Evolutionary conservation across 2,888 invertebrate species (phyloP).

Genomic region (Tortricodes alternella): DNA sequence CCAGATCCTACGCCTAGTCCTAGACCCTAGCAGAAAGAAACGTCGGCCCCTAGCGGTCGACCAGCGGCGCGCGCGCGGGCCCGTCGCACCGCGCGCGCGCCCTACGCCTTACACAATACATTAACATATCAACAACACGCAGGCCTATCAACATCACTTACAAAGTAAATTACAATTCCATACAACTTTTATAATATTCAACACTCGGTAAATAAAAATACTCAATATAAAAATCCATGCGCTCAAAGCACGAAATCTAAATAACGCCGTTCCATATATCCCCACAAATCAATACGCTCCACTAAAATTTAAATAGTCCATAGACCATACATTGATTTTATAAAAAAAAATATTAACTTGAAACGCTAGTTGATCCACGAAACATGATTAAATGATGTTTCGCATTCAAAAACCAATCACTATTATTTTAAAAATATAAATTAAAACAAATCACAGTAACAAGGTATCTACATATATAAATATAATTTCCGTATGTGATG

Average conservation of each 20-base stretch:
- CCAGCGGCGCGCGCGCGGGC: slow-evolving; percentile 28
- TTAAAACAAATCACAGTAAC: slow-evolving; percentile 78
- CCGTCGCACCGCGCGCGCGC: slow-evolving; percentile 36
- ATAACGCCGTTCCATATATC: slow-evolving; percentile 58
- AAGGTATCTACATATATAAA: slow-evolving; percentile 65
- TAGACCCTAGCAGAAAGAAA: slow-evolving; percentile 19
- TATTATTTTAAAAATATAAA: slow-evolving; percentile 55
- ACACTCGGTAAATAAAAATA: slow-evolving; percentile 66
- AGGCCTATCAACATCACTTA: slow-evolving; percentile 49
- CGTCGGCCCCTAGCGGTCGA: slow-evolving; percentile 17
- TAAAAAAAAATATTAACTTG: slow-evolving; percentile 52
- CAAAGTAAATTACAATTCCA: slow-evolving; percentile 63
- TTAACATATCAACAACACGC: slow-evolving; percentile 51
- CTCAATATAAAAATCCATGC: slow-evolving; percentile 70
- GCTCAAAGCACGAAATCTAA: slow-evolving; percentile 75
- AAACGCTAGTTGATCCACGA: slow-evolving; percentile 44
- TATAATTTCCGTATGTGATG: slow-evolving; percentile 59
- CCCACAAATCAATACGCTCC: slow-evolving; percentile 41
- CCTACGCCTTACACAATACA: slow-evolving; percentile 43
- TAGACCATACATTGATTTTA: slow-evolving; percentile 29
- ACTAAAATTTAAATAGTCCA: slow-evolving; percentile 27
- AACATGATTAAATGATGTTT: slow-evolving; percentile 47
- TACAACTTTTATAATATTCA: slow-evolving; percentile 63
- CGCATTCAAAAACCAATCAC: slow-evolving; percentile 62
- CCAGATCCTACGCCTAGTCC: slow-evolving; percentile 16